phyloP scores from a whole-genome alignment of 1,140 invertebrate genomes.

The Orchesella cincta region DNA sequence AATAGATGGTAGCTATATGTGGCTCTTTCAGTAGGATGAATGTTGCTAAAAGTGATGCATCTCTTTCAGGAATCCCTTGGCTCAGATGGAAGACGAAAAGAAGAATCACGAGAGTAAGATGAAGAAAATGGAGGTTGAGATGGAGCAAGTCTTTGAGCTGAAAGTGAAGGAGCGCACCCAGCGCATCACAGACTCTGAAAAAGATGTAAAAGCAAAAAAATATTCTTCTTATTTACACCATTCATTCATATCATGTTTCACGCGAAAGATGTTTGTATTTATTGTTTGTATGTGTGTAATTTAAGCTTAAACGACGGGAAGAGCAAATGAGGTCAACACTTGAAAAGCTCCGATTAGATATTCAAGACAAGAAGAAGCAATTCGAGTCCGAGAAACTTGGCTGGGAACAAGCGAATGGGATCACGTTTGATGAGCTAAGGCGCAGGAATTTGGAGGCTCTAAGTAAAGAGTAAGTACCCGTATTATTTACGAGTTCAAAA shows the following conservation, averaged over 20 bases:
- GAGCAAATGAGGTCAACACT: constrained; percentile 72
- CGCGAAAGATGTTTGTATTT: constrained; percentile 35
- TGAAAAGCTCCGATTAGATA: constrained; percentile 83
- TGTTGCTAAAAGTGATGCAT: too few relatives aligned
- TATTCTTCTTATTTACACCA: constrained; percentile 27
- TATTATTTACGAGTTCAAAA: constrained; percentile 52
- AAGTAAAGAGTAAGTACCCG: constrained; percentile 75
- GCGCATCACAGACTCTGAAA: constrained; percentile 88
- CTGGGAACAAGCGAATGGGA: constrained; percentile 87
- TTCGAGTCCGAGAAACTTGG: constrained; percentile 82
- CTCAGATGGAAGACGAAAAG: constrained; percentile 97
- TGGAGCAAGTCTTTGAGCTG: constrained; percentile 90
- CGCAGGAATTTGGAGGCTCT: constrained; percentile 80
- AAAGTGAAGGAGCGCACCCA: constrained; percentile 91
- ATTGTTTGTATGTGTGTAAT: constrained; percentile 42
- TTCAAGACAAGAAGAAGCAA: constrained; percentile 82
- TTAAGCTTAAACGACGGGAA: constrained; percentile 67
- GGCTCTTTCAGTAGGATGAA: too few relatives aligned
- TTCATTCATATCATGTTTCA: constrained; percentile 15
- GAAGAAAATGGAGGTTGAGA: constrained; percentile 94
- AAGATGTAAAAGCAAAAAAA: constrained; percentile 68
- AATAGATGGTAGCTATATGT: too few relatives aligned
- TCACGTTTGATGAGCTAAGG: constrained; percentile 81
- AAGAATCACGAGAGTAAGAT: constrained; percentile 92
- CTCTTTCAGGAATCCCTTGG: constrained; percentile 82